These are phyloP conservation scores for Caenorhabditis drosophilae DNA, from an alignment of 2,888 invertebrate genomes.

Conservation along the genomic window DNA sequence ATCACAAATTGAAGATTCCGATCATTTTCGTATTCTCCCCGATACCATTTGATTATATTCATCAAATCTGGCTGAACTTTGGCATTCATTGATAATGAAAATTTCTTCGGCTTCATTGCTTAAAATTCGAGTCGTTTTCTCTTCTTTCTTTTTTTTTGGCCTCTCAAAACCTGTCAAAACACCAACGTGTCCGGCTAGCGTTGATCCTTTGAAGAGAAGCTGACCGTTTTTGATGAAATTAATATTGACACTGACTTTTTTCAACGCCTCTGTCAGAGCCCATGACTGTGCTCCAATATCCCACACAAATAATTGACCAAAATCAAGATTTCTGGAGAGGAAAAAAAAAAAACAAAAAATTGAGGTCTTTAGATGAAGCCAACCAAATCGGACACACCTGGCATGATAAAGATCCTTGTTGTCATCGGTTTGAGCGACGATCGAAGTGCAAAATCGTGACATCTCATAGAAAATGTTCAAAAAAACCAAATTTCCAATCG, in stretches of 20 bases:
- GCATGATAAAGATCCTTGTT: slow-evolving; percentile 49
- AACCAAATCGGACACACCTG: slow-evolving; percentile 11
- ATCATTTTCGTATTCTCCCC: slow-evolving; percentile 35
- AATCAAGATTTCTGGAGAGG: slow-evolving; percentile 52
- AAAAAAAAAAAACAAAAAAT: neutral
- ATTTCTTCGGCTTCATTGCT: slow-evolving; percentile 54
- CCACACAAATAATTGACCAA: slow-evolving; percentile 60
- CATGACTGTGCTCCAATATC: slow-evolving; percentile 50
- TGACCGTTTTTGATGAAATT: slow-evolving; percentile 52
- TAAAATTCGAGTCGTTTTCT: slow-evolving; percentile 9
- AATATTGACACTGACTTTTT: slow-evolving; percentile 54
- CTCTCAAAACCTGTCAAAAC: slow-evolving; percentile 57
- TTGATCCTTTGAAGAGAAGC: slow-evolving; percentile 58
- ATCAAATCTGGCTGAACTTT: slow-evolving; percentile 48
- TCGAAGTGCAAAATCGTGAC: slow-evolving; percentile 60
- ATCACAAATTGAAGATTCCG: slow-evolving; percentile 55
- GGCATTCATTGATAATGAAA: slow-evolving; percentile 59
- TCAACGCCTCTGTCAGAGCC: slow-evolving; percentile 54
- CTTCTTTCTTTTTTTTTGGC: too few species aligned
- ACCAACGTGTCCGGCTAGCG: slow-evolving; percentile 60
- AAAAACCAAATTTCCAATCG: slow-evolving; percentile 55
- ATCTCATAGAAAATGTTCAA: slow-evolving; percentile 61
- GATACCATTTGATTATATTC: slow-evolving; percentile 50
- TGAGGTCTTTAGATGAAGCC: neutral
- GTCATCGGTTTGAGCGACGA: slow-evolving; percentile 51